phyloP scores from a whole-genome alignment of 2,888 invertebrate species.

The Habrosyne pyritoides region DNA sequence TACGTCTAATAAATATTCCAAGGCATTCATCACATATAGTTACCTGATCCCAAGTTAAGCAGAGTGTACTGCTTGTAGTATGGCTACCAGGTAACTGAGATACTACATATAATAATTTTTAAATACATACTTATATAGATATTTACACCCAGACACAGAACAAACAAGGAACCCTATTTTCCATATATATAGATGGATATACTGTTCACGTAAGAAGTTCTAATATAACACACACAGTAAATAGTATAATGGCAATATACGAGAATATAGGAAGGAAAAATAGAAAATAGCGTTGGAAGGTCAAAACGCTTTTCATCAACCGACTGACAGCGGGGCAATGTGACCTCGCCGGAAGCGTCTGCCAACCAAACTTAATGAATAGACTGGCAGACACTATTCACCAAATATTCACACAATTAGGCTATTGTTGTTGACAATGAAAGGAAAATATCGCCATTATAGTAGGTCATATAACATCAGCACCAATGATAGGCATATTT shows the following conservation, averaged over 20 bases:
- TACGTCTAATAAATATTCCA: too few species aligned
- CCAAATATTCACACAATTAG: constrained; percentile 29
- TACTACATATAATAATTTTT: too few species aligned
- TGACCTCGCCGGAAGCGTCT: constrained; percentile 39
- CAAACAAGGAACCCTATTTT: too few species aligned
- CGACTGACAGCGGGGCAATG: constrained; percentile 25
- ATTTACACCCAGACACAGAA: too few species aligned
- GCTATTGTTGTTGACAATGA: constrained; percentile 26
- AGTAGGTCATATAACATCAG: constrained; percentile 3
- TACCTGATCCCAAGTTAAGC: too few species aligned
- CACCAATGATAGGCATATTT: constrained; percentile 8
- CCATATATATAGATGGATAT: too few species aligned
- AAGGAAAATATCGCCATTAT: neutral
- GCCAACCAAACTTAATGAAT: constrained; percentile 36
- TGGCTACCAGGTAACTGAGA: too few species aligned
- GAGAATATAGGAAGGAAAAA: constrained; percentile 13
- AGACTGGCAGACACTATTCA: constrained; percentile 28
- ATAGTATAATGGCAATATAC: neutral
- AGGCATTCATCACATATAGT: too few species aligned
- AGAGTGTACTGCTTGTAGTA: too few species aligned
- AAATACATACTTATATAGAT: too few species aligned
- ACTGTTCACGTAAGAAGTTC: too few species aligned
- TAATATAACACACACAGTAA: neutral
- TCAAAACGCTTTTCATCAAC: constrained; percentile 26
- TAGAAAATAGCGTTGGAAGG: constrained; percentile 25